Evolutionary conservation across 2,888 invertebrate genomes (phyloP), one percentile per base, ranked within the genome.

Genomic region (Monopis laevigella): DNA sequence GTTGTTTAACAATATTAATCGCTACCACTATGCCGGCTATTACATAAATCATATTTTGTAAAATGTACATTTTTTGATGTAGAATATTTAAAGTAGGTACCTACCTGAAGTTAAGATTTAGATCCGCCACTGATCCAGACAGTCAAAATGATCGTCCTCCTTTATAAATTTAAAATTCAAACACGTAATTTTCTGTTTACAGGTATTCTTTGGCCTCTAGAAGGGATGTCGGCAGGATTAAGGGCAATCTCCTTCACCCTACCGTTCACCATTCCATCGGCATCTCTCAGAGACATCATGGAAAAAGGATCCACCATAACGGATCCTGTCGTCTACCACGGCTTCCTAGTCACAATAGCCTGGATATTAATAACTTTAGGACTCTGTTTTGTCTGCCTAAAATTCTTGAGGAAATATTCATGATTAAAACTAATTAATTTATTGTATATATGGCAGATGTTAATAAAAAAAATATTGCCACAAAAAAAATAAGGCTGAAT

Each of bases 211-310:
- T 88, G 88, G 88, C 88, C 88, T 0, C 48, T 87, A 41, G 87
- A 88, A 62, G 86, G 86, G 5, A 87, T 90, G 88, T 86, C 89
- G 1, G 56, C 63, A 12, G 56, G 69, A 0, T 64, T 90, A 1
- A 78, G 82, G 40, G 82, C 85, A 50, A 42, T 92, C 28, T 87
- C 91, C 3, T 71, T 86, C 38, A 60, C 77, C 1, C 73, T 93
- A 3, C 96, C 96, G 0, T 89, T 92, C 59, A 96, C 95, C 0
- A 69, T 92, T 40, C 88, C 93, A 0, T 86, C 90, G 0, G 85
- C 86, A 46, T 87, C 93, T 0, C 78, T 94, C 40, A 75, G 95
- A 45, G 88, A 87, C 51, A 82, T 94, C 41, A 81, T 92, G 54
- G 88, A 88, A 45, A 88, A 90, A 59, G 94, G 93, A 0, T 87